Evolutionary conservation across 1,140 invertebrate genomes (phyloP), one percentile per base, ranked within the genome.

Genomic region (Pteromalus puparum): DNA sequence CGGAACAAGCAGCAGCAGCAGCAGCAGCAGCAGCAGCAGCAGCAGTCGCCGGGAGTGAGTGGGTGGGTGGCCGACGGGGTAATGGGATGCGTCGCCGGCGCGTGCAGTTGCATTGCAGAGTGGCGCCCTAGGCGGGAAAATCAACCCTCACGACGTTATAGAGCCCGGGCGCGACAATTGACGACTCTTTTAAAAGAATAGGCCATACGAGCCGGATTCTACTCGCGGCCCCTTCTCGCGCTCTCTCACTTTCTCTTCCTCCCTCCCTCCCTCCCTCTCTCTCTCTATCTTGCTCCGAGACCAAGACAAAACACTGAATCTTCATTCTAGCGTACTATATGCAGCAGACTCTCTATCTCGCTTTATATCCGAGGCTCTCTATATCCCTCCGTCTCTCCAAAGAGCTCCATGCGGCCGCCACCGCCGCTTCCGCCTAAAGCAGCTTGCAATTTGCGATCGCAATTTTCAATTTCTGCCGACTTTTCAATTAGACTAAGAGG

Each of bases 401-500:
- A 0, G 42, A 53, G 61, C 46, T 48, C 53, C 5, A 0, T 0
- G n/a, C 61, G 34, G 15, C 13, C 73, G 24, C 42, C 67, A 1
- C 1, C 38, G 12, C 34, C 78, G 86, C 83, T 82, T 85, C 86
- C 83, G 87, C 82, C 87, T 88, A 91, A 91, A 92, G 91, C 92
- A 92, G 91, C 92, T 91, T 90, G 92, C 91, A 92, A 92, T 92
- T 92, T 90, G 92, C 91, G 91, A 93, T 93, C 91, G 90, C 92
- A 92, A 93, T 93, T 93, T 93, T 92, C 92, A 93, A 93, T 93
- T 93, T 92, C 91, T 90, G 90, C 90, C 91, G 91, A 92, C 92
- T 92, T 93, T 92, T 92, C 92, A 93, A 93, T 92, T 93, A 92
- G 92, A 92, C 92, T 92, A 93, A 93, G 91, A 92, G 92, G 92